phyloP scores from a whole-genome alignment of 2,888 invertebrate species.

The Hyles lineata region DNA sequence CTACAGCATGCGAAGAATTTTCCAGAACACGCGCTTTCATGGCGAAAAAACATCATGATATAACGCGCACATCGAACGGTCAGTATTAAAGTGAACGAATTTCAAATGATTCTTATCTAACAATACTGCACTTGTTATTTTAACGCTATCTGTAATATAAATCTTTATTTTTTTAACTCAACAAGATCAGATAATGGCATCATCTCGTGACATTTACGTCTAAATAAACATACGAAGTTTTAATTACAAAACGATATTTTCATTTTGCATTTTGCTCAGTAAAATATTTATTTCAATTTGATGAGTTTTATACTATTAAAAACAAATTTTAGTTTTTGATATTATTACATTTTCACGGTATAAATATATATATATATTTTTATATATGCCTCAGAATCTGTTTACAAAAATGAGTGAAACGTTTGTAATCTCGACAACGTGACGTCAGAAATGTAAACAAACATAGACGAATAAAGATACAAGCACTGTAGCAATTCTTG shows the following conservation, averaged over 20 bases:
- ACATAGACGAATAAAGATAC: not conserved
- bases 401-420: not conserved
- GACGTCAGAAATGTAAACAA: conserved; percentile 19
- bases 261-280: too few species aligned
- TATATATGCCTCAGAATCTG: not conserved
- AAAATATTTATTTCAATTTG: too few species aligned
- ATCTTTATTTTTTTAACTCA: too few species aligned
- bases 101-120: not conserved
- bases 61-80: not conserved
- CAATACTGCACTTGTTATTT: too few species aligned
- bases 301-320: too few species aligned
- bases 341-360: not conserved
- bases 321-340: not conserved
- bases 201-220: too few species aligned
- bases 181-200: too few species aligned
- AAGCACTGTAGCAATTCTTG: not conserved
- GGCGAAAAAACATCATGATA: not conserved
- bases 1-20: conserved; percentile 27
- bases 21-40: conserved; percentile 29
- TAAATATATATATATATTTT: not conserved
- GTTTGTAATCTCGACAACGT: not conserved
- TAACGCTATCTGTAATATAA: too few species aligned
- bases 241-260: too few species aligned
- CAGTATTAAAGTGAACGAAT: not conserved
- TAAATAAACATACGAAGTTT: too few species aligned